phyloP scores from a whole-genome alignment of 64 coral and sea anemone species.

The Stichodactyla mertensii region DNA sequence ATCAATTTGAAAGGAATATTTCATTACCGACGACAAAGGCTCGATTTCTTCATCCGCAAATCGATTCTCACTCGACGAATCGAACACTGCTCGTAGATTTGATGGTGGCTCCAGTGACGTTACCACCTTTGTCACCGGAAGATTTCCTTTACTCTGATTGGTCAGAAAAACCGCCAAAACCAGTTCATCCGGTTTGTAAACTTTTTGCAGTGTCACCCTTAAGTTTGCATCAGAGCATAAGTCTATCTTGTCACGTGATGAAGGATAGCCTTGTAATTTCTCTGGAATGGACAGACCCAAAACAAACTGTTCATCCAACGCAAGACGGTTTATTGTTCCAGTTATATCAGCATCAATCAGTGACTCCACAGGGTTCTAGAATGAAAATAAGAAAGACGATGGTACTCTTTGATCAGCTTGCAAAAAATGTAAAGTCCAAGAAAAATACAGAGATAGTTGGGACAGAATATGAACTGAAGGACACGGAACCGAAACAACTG shows the following conservation, averaged over 20 bases:
- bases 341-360: not conserved
- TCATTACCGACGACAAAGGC: slow-evolving; percentile 49
- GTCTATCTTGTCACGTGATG: slow-evolving; percentile 33
- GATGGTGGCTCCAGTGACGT: slow-evolving; percentile 66
- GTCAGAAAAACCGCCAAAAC: slow-evolving; percentile 66
- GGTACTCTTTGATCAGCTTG: too few species aligned
- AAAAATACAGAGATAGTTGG: too few species aligned
- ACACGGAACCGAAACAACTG: too few species aligned
- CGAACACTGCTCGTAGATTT: slow-evolving; percentile 52
- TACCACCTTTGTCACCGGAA: slow-evolving; percentile 53
- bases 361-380: not conserved
- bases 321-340: not conserved
- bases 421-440: too few species aligned
- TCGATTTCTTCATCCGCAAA: slow-evolving; percentile 48
- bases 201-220: slow-evolving; percentile 73
- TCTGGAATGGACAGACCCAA: not conserved
- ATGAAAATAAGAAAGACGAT: not conserved
- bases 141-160: slow-evolving; percentile 63
- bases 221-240: slow-evolving; percentile 64
- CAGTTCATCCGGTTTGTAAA: slow-evolving; percentile 78
- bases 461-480: too few species aligned
- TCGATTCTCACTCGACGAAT: slow-evolving; percentile 38
- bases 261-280: slow-evolving; percentile 3
- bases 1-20: not conserved
- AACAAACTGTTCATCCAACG: not conserved